Evolutionary conservation across 2,888 invertebrate species (phyloP).

Genomic region (Drosophila pullipes): DNA sequence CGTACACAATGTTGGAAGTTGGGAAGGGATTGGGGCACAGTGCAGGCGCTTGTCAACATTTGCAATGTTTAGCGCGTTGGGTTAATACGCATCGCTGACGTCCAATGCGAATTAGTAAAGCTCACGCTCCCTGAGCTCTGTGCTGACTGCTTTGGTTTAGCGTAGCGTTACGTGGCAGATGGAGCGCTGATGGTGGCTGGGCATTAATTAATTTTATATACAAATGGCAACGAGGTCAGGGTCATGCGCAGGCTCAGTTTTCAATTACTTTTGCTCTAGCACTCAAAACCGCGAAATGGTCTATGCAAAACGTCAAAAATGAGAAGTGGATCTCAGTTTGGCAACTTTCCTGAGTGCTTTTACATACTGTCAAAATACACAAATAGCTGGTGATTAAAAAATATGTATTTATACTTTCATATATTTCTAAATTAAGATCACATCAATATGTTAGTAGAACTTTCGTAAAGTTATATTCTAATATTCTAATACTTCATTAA

Average conservation of each 20-base stretch:
- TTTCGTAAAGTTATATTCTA: background rate
- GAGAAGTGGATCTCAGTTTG: background rate
- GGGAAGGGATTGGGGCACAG: background rate
- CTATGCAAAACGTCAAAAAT: constrained; percentile 10
- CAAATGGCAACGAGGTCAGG: constrained; percentile 66
- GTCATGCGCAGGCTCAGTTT: constrained; percentile 48
- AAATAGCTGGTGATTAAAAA: background rate
- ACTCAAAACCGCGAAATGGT: constrained; percentile 23
- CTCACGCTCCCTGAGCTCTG: constrained; percentile 32
- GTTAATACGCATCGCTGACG: constrained; percentile 66
- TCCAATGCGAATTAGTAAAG: constrained; percentile 68
- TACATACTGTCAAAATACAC: background rate
- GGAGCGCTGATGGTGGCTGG: background rate
- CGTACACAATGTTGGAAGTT: constrained; percentile 4
- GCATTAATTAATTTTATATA: constrained; percentile 69
- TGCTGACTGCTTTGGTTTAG: constrained; percentile 1
- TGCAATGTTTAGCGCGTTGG: constrained; percentile 50
- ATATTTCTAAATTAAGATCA: background rate
- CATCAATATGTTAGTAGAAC: background rate
- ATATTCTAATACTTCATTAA: background rate
- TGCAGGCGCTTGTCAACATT: constrained; percentile 35
- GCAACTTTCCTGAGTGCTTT: background rate
- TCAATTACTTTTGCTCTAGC: constrained; percentile 49
- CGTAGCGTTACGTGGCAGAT: background rate
- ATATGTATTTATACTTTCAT: background rate